Evolutionary conservation across 2,888 invertebrate species (phyloP), one percentile per base, ranked within the genome.

Genomic region (Seira ritae): DNA sequence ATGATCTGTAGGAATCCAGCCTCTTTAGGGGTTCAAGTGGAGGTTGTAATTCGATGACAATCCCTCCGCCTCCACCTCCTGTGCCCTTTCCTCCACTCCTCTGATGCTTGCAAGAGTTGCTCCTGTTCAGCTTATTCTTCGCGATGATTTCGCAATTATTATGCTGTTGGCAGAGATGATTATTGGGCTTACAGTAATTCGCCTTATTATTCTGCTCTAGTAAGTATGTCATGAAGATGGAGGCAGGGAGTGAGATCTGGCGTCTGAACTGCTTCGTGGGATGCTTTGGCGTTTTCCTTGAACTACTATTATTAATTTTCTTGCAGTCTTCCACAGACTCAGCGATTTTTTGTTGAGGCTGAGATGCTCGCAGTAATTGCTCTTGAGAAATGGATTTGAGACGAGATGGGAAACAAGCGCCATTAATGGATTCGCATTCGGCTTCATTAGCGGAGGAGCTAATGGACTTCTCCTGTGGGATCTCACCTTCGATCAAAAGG

Each of bases 191-290:
- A 24, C 46, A 78, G 37, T 77, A 50, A 66, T 69, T 71, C 10
- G 62, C 62, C 46, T 84, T 80, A 67, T 72, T 85, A 71, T 79
- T 73, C 50, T 86, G 80, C 55, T 86, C 86, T 42, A 85, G 46
- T 50, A 87, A 79, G 66, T 83, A 84, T 15, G 78, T 66, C 81
- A 81, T 87, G 77, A 88, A 88, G 17, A 87, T 74, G 2, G 85
- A 81, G n/a, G 87, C 85, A 10, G 88, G 88, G 12, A 88, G 84
- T 12, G 88, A 88, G 70, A 88, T 86, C 66, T 87, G 85, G 67
- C 88, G 72, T 23, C 77, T 66, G 69, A 87, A 87, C 10, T 87
- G 88, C 42, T 84, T 84, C 20, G 73, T 79, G 17, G 79, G 78
- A 24, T 77, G 78, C 66, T 67, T 62, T 24, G 62, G 50, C 50